Evolutionary conservation across 2,888 invertebrate species (phyloP), one percentile per base, ranked within the genome.

Genomic region (Neoascia interrupta): DNA sequence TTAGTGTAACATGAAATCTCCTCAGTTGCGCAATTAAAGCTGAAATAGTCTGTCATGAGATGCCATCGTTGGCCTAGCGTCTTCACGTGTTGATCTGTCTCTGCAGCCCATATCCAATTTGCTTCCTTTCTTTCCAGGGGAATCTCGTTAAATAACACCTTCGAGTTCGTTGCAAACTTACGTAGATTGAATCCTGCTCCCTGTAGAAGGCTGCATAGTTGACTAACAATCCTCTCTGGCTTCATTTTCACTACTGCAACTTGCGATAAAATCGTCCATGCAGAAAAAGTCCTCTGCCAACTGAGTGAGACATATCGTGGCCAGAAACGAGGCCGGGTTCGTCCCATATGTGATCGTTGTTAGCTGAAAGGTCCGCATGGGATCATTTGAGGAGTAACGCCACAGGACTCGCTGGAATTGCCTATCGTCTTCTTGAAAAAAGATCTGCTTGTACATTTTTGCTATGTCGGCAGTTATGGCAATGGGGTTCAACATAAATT

Each of bases 401-500:
- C 26, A 26, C 26, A 26, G 8, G 26, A 26, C 8, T 8, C 26
- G 4, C 8, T 26, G 26, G 8, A 26, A 37, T 68, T 28, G 5
- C 74, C 15, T 5, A 75, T 26, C 26, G 4, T 26, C 26, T 8
- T 4, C 5, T 5, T 26, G 26, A 5, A 26, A 4, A 5, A 26
- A 8, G 15, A 4, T 66, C 41, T 80, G 74, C n/a, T 73, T 21
- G 18, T 75, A 81, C 82, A 81, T 82, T 43, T 82, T 75, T 1
- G 41, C 75, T 5, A 6, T 81, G 28, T 81, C 82, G 4, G 79
- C 75, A 1, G 63, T 64, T 13, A 79, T 11, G 0, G 63, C 74
- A 54, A 54, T 79, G 0, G 64, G 56, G 45, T 68, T 36, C 10
- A 70, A 15, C 6, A 56, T 64, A 54, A 82, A 82, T 37, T 70